Percentiles rank a stretch among this genome's conserved stretches.
Conservation (phyloP, 2,888 invertebrate species). For the Synergus itoensis region DNA sequence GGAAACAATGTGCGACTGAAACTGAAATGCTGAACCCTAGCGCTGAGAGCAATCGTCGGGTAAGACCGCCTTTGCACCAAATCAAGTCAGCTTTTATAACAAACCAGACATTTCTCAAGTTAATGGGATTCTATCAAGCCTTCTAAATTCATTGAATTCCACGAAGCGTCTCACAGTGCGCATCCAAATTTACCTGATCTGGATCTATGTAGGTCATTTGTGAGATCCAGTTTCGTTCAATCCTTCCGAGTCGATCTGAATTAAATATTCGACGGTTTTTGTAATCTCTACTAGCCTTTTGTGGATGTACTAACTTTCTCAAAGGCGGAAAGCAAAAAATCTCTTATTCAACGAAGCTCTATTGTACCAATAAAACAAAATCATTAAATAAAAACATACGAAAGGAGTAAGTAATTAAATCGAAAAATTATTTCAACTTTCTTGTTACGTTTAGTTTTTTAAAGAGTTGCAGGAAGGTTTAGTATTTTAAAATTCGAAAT, state of each 20-base stretch:
- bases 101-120: slow-evolving; percentile 11
- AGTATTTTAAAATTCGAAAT: too few relatives aligned
- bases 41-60: not conserved
- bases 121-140: not conserved
- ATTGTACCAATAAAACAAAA: not conserved
- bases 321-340: not conserved
- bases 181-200: slow-evolving; percentile 37
- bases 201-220: slow-evolving; percentile 21
- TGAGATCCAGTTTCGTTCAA: slow-evolving; percentile 28
- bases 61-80: not conserved
- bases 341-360: not conserved
- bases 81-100: slow-evolving; percentile 8
- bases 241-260: not conserved
- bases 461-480: too few relatives aligned
- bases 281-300: not conserved
- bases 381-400: not conserved
- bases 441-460: too few relatives aligned
- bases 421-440: too few relatives aligned
- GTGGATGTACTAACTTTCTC: not conserved
- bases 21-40: not conserved
- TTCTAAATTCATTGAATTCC: slow-evolving; percentile 38
- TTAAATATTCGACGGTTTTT: not conserved
- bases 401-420: too few relatives aligned
- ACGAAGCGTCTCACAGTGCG: slow-evolving; percentile 20
- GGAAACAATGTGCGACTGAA: too few relatives aligned